Base-by-base conservation (phyloP, 1,140 invertebrate genomes). In the Brachionus plicatilis region DNA sequence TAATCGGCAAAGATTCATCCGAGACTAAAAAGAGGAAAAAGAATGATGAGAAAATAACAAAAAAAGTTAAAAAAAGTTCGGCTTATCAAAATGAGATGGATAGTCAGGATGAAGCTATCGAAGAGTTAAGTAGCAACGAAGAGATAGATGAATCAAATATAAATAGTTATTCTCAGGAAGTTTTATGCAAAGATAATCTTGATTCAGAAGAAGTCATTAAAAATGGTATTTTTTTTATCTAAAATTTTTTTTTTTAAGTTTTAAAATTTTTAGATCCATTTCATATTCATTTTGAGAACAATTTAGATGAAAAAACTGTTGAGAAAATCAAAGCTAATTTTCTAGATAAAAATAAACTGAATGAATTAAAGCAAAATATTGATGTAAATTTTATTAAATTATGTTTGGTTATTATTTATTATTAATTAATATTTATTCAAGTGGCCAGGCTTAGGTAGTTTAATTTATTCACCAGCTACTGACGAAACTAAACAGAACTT, bases 231-330 rank as follows among this genome's bases (percentile, higher is more conserved):
- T 43, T 50, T 24, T 78, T 78, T 47, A 9, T 43, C 50, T n/a
- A 33, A 9, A n/a, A 50, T 37, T 37, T 37, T 37, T 37, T 33
- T 37, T 14, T 33, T 14, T 47, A 14, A 56, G 33, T n/a, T 78
- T 78, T 29, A 3, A 43, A 27, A 29, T 27, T 78, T 78, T 78
- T 43, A 78, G 78, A 80, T 80, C 78, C 78, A 17, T 80, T 80
- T 80, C 78, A 80, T 80, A 33, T 56, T 56, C 78, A 80, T 80
- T 80, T 80, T 80, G 78, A 80, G 17, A 50, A 56, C 2, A 60
- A 29, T 27, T 37, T 80, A 4, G 50, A 56, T 20, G 56, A 65
- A 14, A 43, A 80, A 53, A 11, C 56, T 6, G 17, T 80, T 27
- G 50, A 80, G 33, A 56, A 65, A 41, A 80, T 80, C 2, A 80